Conservation (phyloP, 1,140 invertebrate genomes). For the Hylaeus anthracinus region DNA sequence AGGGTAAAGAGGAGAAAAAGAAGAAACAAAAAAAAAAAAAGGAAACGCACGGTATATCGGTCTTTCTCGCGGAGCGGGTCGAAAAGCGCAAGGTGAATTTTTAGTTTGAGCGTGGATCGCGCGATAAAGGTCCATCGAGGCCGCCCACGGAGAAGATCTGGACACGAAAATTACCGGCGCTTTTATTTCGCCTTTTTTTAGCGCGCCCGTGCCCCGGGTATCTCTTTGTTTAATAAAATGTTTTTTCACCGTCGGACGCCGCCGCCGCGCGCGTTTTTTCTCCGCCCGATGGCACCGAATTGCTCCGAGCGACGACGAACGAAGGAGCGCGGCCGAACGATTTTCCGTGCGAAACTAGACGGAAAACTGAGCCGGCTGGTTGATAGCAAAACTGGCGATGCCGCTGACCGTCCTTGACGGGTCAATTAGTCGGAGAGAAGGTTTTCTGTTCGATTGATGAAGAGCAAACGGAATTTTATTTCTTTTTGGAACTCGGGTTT, state of each 20-base stretch:
- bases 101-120: slow-evolving; percentile 34
- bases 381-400: neutral
- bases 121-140: slow-evolving; percentile 56
- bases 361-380: neutral
- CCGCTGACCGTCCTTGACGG: neutral
- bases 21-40: neutral
- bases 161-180: neutral
- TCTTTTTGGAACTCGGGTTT: no score
- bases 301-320: neutral
- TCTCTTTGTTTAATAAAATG: neutral
- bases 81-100: slow-evolving; percentile 57
- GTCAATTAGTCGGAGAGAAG: neutral
- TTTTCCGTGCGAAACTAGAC: neutral
- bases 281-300: no score
- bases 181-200: neutral
- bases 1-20: neutral
- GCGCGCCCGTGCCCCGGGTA: neutral
- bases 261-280: no score
- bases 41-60: slow-evolving; percentile 39
- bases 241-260: neutral
- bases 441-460: neutral
- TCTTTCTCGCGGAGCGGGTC: slow-evolving; percentile 18
- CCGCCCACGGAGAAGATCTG: slow-evolving; percentile 30
- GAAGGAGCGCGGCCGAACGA: neutral
- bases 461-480: no score